These are phyloP conservation scores for Rhamnusium bicolor DNA, from an alignment of 2,888 invertebrate genomes.

Conservation along the genomic window DNA sequence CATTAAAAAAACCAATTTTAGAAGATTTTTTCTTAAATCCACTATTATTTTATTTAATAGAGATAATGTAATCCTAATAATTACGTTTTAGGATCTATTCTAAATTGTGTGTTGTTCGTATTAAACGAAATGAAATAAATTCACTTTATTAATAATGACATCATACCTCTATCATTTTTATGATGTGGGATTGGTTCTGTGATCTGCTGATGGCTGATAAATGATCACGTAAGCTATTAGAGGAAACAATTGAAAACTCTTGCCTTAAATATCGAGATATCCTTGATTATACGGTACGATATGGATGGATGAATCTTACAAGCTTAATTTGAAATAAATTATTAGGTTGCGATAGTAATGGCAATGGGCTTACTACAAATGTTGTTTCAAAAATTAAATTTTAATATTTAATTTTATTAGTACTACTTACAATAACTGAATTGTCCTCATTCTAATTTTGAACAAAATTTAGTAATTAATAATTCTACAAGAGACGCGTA, in stretches of 20 bases:
- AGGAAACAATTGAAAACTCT: constrained; percentile 49
- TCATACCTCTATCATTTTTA: background rate
- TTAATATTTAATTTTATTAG: background rate
- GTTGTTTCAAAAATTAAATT: background rate
- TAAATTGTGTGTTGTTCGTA: too few relatives aligned
- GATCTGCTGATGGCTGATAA: constrained; percentile 43
- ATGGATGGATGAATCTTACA: constrained; percentile 37
- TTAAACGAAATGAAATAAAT: too few relatives aligned
- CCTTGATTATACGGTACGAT: constrained; percentile 43
- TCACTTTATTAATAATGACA: too few relatives aligned
- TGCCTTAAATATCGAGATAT: constrained; percentile 47
- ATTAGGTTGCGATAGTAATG: constrained; percentile 32
- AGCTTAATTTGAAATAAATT: constrained; percentile 44
- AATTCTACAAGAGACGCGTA: too few relatives aligned
- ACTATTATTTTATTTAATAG: too few relatives aligned
- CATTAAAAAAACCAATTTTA: too few relatives aligned
- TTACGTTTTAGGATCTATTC: too few relatives aligned
- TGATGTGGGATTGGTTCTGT: background rate
- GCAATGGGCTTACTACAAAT: background rate
- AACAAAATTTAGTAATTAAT: too few relatives aligned
- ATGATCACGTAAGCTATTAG: constrained; percentile 51
- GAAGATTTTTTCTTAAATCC: too few relatives aligned
- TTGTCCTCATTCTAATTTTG: background rate
- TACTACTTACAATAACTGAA: background rate
- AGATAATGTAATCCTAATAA: too few relatives aligned